phyloP scores from a whole-genome alignment of 2,888 invertebrate genomes.

The Oligia fasciuncula region DNA sequence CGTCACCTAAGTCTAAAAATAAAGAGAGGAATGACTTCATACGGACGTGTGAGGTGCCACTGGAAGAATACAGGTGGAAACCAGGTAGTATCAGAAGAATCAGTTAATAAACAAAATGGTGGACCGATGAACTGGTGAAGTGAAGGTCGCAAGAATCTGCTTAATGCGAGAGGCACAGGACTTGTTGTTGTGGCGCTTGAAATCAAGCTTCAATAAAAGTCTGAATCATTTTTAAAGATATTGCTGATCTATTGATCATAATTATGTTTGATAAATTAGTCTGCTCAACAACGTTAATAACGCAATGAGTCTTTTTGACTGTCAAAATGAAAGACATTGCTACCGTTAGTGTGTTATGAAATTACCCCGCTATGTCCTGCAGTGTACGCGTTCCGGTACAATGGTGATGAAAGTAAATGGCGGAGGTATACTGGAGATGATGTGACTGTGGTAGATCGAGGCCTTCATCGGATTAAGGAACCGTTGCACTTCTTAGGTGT shows the following conservation, averaged over 20 bases:
- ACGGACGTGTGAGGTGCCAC: conserved; percentile 26
- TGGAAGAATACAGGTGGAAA: conserved; percentile 34
- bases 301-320: not conserved
- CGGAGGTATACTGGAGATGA: no score
- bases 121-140: not conserved
- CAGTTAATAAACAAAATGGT: conserved; percentile 1
- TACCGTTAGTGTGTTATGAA: not conserved
- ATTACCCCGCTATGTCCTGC: not conserved
- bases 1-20: conserved; percentile 57
- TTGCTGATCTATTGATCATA: not conserved
- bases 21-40: conserved; percentile 58
- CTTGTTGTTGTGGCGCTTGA: no score
- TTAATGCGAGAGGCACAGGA: not conserved
- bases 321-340: not conserved
- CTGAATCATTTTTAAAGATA: no score
- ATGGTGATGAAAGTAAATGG: not conserved
- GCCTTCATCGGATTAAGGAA: not conserved
- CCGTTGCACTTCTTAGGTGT: not conserved
- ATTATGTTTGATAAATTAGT: not conserved
- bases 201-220: not conserved
- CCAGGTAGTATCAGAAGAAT: conserved; percentile 3
- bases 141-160: not conserved
- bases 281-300: not conserved
- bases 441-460: no score
- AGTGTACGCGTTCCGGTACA: no score